A percentile compares a stretch with the other conserved stretches of the same genome.
These are phyloP conservation scores for Dendronephthya gigantea DNA, from an alignment of 64 coral and sea anemone species.

Conservation along the genomic window DNA sequence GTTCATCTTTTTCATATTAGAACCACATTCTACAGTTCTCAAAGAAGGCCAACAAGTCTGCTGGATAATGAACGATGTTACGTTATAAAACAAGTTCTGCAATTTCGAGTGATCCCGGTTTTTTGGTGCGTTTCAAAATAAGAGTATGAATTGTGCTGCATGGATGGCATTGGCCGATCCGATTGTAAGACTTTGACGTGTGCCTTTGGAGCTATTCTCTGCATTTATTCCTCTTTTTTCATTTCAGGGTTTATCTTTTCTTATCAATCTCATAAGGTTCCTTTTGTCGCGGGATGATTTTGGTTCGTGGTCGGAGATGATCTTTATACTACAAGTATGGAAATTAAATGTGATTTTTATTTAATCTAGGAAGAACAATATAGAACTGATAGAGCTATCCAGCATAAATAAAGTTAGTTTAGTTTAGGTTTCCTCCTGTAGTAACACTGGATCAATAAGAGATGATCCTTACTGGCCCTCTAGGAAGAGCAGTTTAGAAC, in stretches of 20 bases:
- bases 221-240: neutral
- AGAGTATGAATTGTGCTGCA: too few relatives aligned
- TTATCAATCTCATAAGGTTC: constrained; percentile 45
- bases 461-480: too few relatives aligned
- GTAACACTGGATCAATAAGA: too few relatives aligned
- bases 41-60: constrained; percentile 56
- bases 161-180: too few relatives aligned
- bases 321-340: constrained; percentile 73
- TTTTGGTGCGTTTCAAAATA: constrained; percentile 51
- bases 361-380: too few relatives aligned
- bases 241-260: constrained; percentile 59
- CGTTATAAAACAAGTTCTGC: constrained; percentile 55
- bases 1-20: constrained; percentile 14
- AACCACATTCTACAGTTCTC: constrained; percentile 51
- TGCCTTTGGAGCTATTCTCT: too few relatives aligned
- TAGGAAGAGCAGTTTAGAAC: too few relatives aligned
- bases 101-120: constrained; percentile 45
- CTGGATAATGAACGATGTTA: constrained; percentile 77
- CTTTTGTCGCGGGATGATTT: constrained; percentile 37
- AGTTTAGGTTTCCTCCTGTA: too few relatives aligned
- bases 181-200: too few relatives aligned
- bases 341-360: too few relatives aligned
- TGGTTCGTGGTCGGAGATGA: constrained; percentile 83
- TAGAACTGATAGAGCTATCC: too few relatives aligned
- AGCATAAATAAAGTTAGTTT: too few relatives aligned